Evolutionary conservation across 2,888 invertebrate genomes (phyloP).

Genomic region (Pyrrhia umbra): DNA sequence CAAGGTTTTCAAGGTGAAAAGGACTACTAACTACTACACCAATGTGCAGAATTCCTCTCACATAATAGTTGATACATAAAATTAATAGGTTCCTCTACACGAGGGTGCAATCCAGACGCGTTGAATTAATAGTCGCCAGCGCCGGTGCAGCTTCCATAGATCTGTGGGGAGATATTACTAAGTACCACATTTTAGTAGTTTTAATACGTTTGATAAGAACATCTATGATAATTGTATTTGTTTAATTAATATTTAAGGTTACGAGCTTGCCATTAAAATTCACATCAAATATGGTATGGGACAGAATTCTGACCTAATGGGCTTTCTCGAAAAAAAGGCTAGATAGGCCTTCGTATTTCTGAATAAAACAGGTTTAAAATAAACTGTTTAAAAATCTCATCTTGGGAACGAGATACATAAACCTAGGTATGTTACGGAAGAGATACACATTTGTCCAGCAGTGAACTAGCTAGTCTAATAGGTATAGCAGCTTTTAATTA

Average conservation of each 20-base stretch:
- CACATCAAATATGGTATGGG: too few relatives aligned
- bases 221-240: conserved; percentile 3
- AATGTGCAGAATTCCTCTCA: conserved; percentile 6
- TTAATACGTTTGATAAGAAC: conserved; percentile 52
- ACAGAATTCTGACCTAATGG: too few relatives aligned
- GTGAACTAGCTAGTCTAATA: too few relatives aligned
- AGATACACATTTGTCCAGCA: too few relatives aligned
- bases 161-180: conserved; percentile 75
- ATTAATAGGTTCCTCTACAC: conserved; percentile 62
- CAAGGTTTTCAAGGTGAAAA: not conserved
- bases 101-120: conserved; percentile 69
- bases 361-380: too few relatives aligned
- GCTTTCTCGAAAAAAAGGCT: too few relatives aligned
- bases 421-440: too few relatives aligned
- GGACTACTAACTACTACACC: not conserved
- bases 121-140: conserved; percentile 74
- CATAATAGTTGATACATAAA: conserved; percentile 25
- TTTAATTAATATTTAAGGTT: not conserved
- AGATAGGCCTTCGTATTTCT: too few relatives aligned
- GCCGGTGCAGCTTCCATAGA: conserved; percentile 64
- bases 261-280: too few relatives aligned
- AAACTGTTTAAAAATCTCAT: too few relatives aligned
- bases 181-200: conserved; percentile 71
- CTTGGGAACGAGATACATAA: too few relatives aligned
- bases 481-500: too few relatives aligned